Percentiles rank a stretch among this genome's conserved stretches.
Conservation (phyloP, 2,797 vertebrate genomes). For the Rhinella marina region DNA sequence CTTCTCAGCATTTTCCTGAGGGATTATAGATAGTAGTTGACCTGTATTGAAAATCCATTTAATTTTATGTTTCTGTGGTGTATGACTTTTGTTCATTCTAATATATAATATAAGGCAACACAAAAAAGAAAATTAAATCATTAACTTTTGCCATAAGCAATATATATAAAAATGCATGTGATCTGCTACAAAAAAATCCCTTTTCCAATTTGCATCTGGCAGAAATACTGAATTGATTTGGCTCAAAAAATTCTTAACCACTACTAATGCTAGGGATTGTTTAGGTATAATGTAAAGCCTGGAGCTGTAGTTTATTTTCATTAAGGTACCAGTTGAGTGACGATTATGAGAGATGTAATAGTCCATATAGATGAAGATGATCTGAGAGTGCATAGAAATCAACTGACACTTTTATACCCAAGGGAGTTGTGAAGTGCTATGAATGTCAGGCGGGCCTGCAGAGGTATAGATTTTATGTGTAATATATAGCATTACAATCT, state of each 20-base stretch:
- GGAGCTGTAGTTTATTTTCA: too few relatives aligned
- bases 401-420: neutral
- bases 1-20: too few relatives aligned
- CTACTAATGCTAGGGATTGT: neutral
- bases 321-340: neutral
- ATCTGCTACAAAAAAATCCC: too few relatives aligned
- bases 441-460: constrained; percentile 30
- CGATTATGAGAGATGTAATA: neutral
- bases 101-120: too few relatives aligned
- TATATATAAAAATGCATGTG: too few relatives aligned
- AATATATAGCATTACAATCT: neutral
- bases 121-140: too few relatives aligned
- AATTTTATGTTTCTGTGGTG: too few relatives aligned
- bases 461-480: neutral
- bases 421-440: neutral
- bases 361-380: neutral
- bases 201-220: neutral
- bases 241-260: neutral
- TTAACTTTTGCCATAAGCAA: too few relatives aligned
- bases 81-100: too few relatives aligned
- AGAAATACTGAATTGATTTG: neutral
- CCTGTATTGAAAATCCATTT: too few relatives aligned
- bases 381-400: neutral
- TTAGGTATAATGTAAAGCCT: neutral
- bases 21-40: too few relatives aligned